Evolutionary conservation across 2,797 vertebrate species (phyloP), one percentile per base, ranked within the genome.

Genomic region (Chromis chromis): DNA sequence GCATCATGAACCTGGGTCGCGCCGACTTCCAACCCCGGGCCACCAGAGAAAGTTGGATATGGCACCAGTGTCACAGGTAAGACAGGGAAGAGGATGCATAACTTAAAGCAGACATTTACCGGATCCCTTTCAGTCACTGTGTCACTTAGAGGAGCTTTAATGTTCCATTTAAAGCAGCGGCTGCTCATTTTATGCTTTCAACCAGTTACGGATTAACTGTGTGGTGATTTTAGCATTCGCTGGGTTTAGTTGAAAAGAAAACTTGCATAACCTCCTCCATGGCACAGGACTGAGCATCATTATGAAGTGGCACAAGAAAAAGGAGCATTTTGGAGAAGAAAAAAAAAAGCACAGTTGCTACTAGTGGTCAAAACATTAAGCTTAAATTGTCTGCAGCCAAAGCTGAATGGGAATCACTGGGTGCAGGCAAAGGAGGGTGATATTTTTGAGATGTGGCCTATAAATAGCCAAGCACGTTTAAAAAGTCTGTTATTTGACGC

Each of bases 31-130:
- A 94, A 14, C 98, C 98, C 1, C 91, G 93, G 33, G 95, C 96
- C 46, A 85, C 94, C 1, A 95, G 96, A 6, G 96, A 99, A 0
- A 94, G 96, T 74, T 99, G 98, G 98, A 94, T 94, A 59, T 99
- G 98, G 98, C 98, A 99, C 86, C 96, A 98, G 88, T 99, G 98
- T 85, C 98, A 99, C 94, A 96, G 95, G 98, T 99, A 76, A 84
- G 91, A 68, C 10, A 1, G 6, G 13, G 2, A 2, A 3, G 7
- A 54, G 13, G 68, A 22, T 17, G 4, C 28, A 7, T 31, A 31
- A 31, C 28, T 31, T 31, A 7, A 10, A 36, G 3, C 25, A 36
- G 49, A 0, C 22, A 11, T 65, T 63, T 28, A 31, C 21, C 19
- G 9, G 21, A 50, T 58, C 0, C 4, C 10, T 40, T 27, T 28